Conservation (phyloP, 2,797 vertebrate species). For the Sebastes cheni region DNA sequence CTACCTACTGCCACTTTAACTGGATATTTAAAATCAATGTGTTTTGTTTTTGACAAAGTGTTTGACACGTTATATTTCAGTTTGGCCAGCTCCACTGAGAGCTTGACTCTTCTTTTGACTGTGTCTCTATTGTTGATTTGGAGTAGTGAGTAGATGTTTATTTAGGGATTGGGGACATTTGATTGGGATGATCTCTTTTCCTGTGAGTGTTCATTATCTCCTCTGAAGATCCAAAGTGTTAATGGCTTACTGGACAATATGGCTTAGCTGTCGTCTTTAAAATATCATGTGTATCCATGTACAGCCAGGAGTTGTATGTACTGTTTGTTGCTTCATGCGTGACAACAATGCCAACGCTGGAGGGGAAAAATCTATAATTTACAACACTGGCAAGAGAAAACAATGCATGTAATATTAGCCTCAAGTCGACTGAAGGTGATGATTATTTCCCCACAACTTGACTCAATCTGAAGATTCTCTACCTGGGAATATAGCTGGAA, state of each 20-base stretch:
- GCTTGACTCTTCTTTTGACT: neutral
- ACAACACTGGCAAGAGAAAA: neutral
- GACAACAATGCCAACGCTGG: neutral
- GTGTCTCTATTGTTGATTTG: neutral
- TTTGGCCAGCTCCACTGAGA: neutral
- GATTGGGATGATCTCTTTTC: neutral
- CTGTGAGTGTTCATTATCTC: neutral
- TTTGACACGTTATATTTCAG: neutral
- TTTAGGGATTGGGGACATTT: neutral
- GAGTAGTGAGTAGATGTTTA: neutral
- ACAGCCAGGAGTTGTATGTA: neutral
- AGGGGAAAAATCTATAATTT: neutral
- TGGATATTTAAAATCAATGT: neutral
- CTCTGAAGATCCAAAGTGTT: neutral
- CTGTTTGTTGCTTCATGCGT: neutral
- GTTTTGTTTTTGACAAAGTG: neutral
- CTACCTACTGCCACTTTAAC: fast-evolving
- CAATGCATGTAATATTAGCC: neutral
- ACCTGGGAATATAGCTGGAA: neutral
- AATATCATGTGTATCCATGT: neutral
- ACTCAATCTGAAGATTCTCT: neutral
- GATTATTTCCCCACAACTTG: neutral
- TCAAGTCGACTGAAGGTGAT: neutral
- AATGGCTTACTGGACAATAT: neutral
- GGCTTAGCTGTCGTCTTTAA: neutral